Evolutionary conservation across 2,888 invertebrate species (phyloP).

Genomic region (Tyria jacobaeae): DNA sequence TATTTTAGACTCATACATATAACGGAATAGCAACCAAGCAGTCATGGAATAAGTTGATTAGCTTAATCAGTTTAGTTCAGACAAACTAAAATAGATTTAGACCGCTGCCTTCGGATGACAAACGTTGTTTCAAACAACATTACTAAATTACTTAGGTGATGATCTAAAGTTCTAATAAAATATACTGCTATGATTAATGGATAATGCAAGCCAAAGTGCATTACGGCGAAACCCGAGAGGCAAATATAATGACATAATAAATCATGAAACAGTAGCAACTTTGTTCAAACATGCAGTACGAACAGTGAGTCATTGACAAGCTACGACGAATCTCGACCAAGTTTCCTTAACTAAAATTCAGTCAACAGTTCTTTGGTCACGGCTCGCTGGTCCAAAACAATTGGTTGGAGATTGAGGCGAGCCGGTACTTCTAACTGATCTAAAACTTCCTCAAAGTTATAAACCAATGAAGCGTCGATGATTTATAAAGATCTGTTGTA

Average conservation of each 20-base stretch:
- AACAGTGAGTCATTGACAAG: conserved; percentile 19
- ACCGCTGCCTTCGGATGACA: background rate
- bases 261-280: conserved; percentile 1
- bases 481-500: conserved; percentile 19
- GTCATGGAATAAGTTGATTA: background rate
- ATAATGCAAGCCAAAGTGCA: background rate
- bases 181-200: too few species aligned
- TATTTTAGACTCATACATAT: background rate
- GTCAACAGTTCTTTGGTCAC: conserved; percentile 27
- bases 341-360: conserved; percentile 15
- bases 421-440: conserved; percentile 32
- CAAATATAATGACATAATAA: background rate
- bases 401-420: conserved; percentile 19
- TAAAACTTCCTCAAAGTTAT: conserved; percentile 36
- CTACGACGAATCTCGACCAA: conserved; percentile 15
- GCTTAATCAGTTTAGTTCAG: background rate
- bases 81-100: background rate
- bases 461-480: conserved; percentile 33
- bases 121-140: background rate
- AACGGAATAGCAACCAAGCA: background rate
- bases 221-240: background rate
- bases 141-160: too few species aligned
- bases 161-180: too few species aligned
- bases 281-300: background rate
- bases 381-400: conserved; percentile 35